Evolutionary conservation across 2,888 invertebrate species (phyloP).

Genomic region (Dilophus febrilis): DNA sequence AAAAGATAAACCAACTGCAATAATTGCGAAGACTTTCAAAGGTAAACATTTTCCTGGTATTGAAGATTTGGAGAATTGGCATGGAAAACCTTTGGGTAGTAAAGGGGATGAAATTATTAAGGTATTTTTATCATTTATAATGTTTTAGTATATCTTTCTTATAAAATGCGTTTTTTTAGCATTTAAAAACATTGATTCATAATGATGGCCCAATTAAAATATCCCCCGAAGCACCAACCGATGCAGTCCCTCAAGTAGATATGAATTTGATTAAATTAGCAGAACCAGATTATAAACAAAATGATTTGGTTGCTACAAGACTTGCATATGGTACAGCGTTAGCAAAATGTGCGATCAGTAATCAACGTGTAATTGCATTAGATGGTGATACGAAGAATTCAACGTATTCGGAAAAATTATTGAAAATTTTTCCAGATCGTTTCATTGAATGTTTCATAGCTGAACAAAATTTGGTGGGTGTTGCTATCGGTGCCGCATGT

Average conservation of each 20-base stretch:
- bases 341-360: slow-evolving; percentile 63
- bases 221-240: slow-evolving; percentile 43
- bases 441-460: slow-evolving; percentile 98
- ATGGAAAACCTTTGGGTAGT: slow-evolving; percentile 87
- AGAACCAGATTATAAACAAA: slow-evolving; percentile 69
- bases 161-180: no score
- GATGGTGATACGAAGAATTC: slow-evolving; percentile 99
- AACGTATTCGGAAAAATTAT: slow-evolving; percentile 86
- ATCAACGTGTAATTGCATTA: slow-evolving; percentile 73
- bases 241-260: slow-evolving; percentile 55
- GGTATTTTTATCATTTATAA: no score
- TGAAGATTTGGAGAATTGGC: slow-evolving; percentile 92
- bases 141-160: no score
- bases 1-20: slow-evolving; percentile 73
- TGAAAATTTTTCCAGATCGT: slow-evolving; percentile 46
- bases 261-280: slow-evolving; percentile 55
- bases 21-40: slow-evolving; percentile 92
- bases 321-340: slow-evolving; percentile 89
- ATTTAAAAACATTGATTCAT: slow-evolving; percentile 47
- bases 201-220: slow-evolving; percentile 46
- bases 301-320: slow-evolving; percentile 71
- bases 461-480: slow-evolving; percentile 94
- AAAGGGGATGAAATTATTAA: slow-evolving; percentile 50
- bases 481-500: slow-evolving; percentile 88
- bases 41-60: slow-evolving; percentile 80